Base-by-base conservation (phyloP, 2,113 vertebrate species). In the Pica pica region DNA sequence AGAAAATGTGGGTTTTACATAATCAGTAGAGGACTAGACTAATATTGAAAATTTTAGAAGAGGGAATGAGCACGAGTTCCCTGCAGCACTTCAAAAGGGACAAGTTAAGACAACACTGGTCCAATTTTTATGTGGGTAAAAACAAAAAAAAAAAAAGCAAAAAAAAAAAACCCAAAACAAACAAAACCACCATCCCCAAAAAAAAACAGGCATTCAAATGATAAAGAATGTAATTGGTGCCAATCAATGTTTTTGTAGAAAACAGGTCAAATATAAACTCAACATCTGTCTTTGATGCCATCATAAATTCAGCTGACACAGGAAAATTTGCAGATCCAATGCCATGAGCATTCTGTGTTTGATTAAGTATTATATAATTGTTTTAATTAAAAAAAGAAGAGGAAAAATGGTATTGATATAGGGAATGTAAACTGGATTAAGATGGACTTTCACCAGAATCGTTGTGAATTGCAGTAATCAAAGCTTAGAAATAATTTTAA, bases 161-260 rank as follows among this genome's bases (percentile, higher is more conserved):
- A 67, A 37, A 39, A 55, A 37, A 9, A 57, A 42, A 13, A 2
- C 1, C 28, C 22, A 70, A 70, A 59, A 31, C 18, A 31, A 47
- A 33, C 8, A 49, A 39, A 57, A 28, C 2, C 7, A 10, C 4
- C 3, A 16, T 42, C 3, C 24, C 11, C 28, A 1, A 16, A 46
- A 42, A 39, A 11, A 6, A 87, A 87, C 71, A 0, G 0, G 27
- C 26, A 47, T 79, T 80, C 46, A 86, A 77, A 67, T 50, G 16
- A 22, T 33, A 57, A n/a, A 22, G 68, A 83, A 53, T 74, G 17
- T 70, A 90, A 96, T 92, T 89, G 89, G 55, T 74, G 86, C 35
- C 90, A 95, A 55, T 90, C 83, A 92, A 50, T 56, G 68, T 18
- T 90, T 95, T 92, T 83, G 50, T 26, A 78, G 86, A 88, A 96